These are phyloP conservation scores for Ibidorhyncha struthersii DNA, from an alignment of 2,113 vertebrate species.

Conservation along the genomic window DNA sequence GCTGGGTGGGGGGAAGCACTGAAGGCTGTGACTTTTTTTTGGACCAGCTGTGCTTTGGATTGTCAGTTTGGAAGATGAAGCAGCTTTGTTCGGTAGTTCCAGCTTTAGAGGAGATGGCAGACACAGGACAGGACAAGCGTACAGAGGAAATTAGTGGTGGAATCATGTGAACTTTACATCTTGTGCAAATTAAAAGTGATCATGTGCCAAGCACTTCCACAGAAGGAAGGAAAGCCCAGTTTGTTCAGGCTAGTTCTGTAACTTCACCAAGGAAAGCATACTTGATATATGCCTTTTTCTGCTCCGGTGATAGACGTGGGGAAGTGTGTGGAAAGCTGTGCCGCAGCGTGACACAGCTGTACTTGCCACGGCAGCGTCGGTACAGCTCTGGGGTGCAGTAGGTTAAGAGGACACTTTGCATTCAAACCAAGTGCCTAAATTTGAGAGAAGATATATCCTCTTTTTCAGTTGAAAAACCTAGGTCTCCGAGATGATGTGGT, in stretches of 20 bases:
- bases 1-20: neutral
- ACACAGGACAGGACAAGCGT: neutral
- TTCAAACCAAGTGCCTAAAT: neutral
- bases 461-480: neutral
- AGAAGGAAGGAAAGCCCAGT: neutral
- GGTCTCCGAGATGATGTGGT: neutral
- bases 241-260: neutral
- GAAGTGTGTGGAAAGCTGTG: neutral
- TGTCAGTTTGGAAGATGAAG: neutral
- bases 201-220: neutral
- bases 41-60: neutral
- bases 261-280: neutral
- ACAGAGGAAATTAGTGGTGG: neutral
- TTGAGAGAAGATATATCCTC: neutral
- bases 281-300: neutral
- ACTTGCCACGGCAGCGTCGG: neutral
- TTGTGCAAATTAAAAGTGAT: neutral
- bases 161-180: neutral
- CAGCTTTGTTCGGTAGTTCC: neutral
- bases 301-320: neutral
- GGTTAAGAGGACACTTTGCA: neutral
- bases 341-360: neutral
- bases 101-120: neutral
- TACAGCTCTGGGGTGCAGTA: neutral
- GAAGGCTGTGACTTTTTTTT: neutral